Base-by-base conservation (phyloP, 2,888 invertebrate species). In the Conops quadrifasciatus region DNA sequence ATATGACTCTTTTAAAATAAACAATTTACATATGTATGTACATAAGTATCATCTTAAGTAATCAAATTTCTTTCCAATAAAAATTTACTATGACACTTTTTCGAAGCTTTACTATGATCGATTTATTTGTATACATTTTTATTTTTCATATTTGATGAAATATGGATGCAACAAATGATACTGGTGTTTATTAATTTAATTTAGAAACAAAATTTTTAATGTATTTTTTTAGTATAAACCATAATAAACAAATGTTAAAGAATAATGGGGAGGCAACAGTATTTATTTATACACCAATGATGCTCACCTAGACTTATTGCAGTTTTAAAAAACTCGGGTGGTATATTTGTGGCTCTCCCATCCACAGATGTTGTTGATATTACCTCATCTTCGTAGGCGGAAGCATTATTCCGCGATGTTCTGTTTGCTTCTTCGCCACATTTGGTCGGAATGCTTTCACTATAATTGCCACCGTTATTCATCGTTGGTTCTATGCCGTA, bases 321-420 rank as follows among this genome's bases (percentile, higher is more conserved):
- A 67, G 95, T 92, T 88, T 97, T 97, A 89, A 94, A 93, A 77
- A 96, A 91, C 87, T 97, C 97, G 59, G 96, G 93, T 78, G 92
- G 92, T 77, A 95, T 89, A 83, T 89, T 89, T 66, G 91, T 90
- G 62, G 91, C 91, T 77, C 90, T 89, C 24, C 91, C 91, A 81
- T 93, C 92, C 79, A 83, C 76, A 16, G 83, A 82, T 19, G 81
- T 73, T 36, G 88, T 87, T 62, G 87, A 85, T 87, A 67, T 87
- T 82, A 71, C 88, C 87, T 76, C 88, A 28, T 15, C 16, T 24
- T 7, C 58, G 15, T 58, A 88, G 71, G 79, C 79, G 70, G 76
- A 71, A 30, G 74, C 65, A 67, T 72, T 73, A 36, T 36, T 36
- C 9, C 36, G 36, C 74, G 77, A 47, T 67, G 68, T 51, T 58